phyloP scores from a whole-genome alignment of 1,140 invertebrate species.

The Homalodisca vitripennis region DNA sequence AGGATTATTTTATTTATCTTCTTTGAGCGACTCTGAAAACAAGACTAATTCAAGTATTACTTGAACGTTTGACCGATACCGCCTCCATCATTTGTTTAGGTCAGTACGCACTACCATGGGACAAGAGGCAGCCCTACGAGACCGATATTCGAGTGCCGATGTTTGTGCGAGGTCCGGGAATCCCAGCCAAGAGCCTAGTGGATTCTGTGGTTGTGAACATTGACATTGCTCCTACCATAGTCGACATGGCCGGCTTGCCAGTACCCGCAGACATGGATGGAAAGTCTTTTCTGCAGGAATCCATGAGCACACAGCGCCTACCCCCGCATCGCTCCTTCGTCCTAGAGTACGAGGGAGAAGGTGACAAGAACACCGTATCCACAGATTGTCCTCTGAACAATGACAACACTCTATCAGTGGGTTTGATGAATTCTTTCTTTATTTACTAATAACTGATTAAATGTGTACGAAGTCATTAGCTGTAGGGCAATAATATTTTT shows the following conservation, averaged over 20 bases:
- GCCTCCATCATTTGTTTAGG: no score
- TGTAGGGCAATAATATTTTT: no score
- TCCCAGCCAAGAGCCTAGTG: constrained; percentile 51
- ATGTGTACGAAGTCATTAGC: no score
- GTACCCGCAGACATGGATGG: constrained; percentile 63
- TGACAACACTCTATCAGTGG: constrained; percentile 58
- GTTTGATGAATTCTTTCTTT: no score
- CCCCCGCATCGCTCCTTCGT: constrained; percentile 57
- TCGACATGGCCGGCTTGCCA: constrained; percentile 61
- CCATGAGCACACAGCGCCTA: constrained; percentile 35
- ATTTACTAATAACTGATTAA: no score
- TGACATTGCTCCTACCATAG: constrained; percentile 79
- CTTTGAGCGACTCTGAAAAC: no score
- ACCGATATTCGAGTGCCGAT: constrained; percentile 83
- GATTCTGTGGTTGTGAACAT: constrained; percentile 66
- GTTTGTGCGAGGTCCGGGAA: constrained; percentile 71
- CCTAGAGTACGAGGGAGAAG: constrained; percentile 79
- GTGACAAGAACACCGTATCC: constrained; percentile 51
- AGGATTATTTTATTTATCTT: no score
- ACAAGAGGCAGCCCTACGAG: constrained; percentile 88
- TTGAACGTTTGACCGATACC: no score
- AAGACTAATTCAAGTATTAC: no score
- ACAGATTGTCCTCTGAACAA: constrained; percentile 56
- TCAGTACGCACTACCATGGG: constrained; percentile 81
- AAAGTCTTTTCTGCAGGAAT: constrained; percentile 52